These are phyloP conservation scores for Phodopus roborovskii DNA, from an alignment of 2,113 vertebrate genomes.

Conservation along the genomic window DNA sequence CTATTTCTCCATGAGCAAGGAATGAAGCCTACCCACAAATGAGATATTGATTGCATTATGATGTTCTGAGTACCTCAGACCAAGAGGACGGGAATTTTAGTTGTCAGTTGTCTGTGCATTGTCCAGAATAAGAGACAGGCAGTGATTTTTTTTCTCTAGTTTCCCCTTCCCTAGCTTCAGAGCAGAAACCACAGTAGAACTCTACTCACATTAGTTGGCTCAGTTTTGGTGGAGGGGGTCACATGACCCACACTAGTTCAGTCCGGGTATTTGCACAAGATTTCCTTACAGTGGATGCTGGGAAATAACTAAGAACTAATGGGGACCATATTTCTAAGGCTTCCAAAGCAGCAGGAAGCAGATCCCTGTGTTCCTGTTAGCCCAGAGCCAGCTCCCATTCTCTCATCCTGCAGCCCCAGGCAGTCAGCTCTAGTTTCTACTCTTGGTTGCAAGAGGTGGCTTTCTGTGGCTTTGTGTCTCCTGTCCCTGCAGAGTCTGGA, in stretches of 20 bases:
- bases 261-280: background rate
- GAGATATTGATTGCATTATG: slow-evolving; percentile 73
- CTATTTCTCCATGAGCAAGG: slow-evolving; percentile 68
- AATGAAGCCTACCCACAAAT: slow-evolving; percentile 51
- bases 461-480: background rate
- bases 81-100: slow-evolving; percentile 23
- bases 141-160: background rate
- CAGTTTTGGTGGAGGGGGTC: background rate
- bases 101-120: slow-evolving; percentile 22
- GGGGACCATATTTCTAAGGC: background rate
- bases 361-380: background rate
- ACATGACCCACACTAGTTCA: background rate
- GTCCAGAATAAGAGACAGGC: background rate
- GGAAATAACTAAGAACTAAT: background rate
- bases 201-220: background rate
- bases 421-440: background rate
- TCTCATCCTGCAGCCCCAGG: background rate
- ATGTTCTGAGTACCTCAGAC: slow-evolving; percentile 58
- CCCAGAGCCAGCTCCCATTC: background rate
- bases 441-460: background rate
- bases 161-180: background rate
- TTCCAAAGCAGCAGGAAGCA: background rate
- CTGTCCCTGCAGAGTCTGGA: background rate
- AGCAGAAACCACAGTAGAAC: background rate
- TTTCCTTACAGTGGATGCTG: background rate